phyloP scores from a whole-genome alignment of 2,888 invertebrate genomes.

The Ornithoptera priamus region DNA sequence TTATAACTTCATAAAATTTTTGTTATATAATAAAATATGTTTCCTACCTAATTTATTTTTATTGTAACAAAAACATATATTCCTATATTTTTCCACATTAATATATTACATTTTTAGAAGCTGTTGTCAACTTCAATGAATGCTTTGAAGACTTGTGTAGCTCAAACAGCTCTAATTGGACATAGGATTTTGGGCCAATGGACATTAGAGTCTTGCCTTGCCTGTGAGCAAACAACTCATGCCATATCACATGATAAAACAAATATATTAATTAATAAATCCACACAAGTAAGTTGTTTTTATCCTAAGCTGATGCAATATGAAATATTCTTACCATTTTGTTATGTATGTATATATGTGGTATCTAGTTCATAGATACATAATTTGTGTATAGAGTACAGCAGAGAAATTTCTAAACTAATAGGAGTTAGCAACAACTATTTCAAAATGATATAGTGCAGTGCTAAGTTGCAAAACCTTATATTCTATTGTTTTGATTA shows the following conservation, averaged over 20 bases:
- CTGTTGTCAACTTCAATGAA: slow-evolving; percentile 73
- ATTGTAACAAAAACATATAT: too few relatives aligned
- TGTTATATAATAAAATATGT: too few relatives aligned
- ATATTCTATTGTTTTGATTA: background rate
- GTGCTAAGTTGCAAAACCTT: too few relatives aligned
- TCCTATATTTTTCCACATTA: background rate
- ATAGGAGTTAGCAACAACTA: too few relatives aligned
- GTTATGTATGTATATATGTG: too few relatives aligned
- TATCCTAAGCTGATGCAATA: background rate
- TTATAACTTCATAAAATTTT: background rate
- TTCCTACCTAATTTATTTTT: too few relatives aligned
- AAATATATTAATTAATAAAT: slow-evolving; percentile 78
- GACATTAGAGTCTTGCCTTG: slow-evolving; percentile 82
- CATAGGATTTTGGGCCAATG: slow-evolving; percentile 80
- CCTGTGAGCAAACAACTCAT: slow-evolving; percentile 83
- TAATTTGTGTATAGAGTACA: too few relatives aligned
- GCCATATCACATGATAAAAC: slow-evolving; percentile 79
- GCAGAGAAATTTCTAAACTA: too few relatives aligned
- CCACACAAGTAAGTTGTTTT: slow-evolving; percentile 76
- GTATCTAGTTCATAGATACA: too few relatives aligned
- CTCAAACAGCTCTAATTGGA: slow-evolving; percentile 80
- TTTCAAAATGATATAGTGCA: too few relatives aligned
- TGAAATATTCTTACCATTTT: background rate
- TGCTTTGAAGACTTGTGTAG: slow-evolving; percentile 74
- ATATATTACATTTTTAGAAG: slow-evolving; percentile 60